phyloP scores from a whole-genome alignment of 2,888 invertebrate species.

The Dione vanillae region DNA sequence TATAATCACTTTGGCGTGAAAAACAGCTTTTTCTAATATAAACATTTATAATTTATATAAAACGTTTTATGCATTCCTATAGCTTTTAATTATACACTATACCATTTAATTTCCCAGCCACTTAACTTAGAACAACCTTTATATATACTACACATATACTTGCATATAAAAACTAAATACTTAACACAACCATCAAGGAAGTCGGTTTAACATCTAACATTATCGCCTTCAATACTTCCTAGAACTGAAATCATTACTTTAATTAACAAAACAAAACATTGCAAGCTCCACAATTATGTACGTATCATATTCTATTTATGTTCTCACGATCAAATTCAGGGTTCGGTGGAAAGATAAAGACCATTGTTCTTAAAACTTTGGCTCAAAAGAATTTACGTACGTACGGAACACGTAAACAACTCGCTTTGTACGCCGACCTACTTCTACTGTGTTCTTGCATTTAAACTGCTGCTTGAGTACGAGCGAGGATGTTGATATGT shows the following conservation, averaged over 20 bases:
- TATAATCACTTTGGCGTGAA: too few species aligned
- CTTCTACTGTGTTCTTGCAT: conserved; percentile 47
- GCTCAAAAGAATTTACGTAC: conserved; percentile 61
- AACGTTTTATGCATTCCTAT: too few species aligned
- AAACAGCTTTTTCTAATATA: too few species aligned
- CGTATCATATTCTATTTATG: conserved; percentile 56
- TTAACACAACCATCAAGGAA: not conserved
- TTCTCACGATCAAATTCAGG: conserved; percentile 78
- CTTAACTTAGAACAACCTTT: too few species aligned
- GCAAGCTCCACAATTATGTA: conserved; percentile 19
- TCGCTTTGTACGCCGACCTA: conserved; percentile 66
- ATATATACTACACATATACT: not conserved
- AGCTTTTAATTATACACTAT: too few species aligned
- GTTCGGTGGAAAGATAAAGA: conserved; percentile 73
- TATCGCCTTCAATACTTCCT: not conserved
- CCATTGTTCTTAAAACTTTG: conserved; percentile 67
- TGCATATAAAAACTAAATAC: not conserved
- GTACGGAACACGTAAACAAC: conserved; percentile 55
- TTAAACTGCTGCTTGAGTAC: conserved; percentile 16
- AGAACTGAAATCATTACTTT: conserved; percentile 27
- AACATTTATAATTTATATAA: too few species aligned
- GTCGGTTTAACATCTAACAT: conserved; percentile 1
- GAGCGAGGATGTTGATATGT: not conserved
- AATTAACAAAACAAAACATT: conserved; percentile 13
- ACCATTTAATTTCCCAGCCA: too few species aligned